Base-by-base conservation (phyloP, 2,888 invertebrate species). In the Leptinotarsa juncta region DNA sequence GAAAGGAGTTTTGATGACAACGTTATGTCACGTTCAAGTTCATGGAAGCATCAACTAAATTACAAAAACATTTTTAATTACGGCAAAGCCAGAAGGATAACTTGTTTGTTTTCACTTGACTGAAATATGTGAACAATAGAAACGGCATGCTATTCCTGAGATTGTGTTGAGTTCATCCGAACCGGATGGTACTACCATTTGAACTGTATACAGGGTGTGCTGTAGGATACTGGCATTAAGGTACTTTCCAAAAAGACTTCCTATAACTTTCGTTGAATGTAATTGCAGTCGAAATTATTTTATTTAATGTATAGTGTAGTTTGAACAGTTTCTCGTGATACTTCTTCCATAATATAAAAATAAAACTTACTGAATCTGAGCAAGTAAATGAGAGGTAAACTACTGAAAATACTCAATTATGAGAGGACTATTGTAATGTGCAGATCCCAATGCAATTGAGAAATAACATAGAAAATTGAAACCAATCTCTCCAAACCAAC, bases 1-100 rank as follows among this genome's bases (percentile, higher is more conserved):
- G 62, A 62, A 62, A 26, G 62, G n/a, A 62, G 62, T 42, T 62
- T 62, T 62, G 62, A 62, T 62, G 62, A 62, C 62, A 62, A 32
- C 48, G 50, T 69, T 32, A 57, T 69, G 48, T 57, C 69, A 57
- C 48, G 69, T 57, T 57, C 57, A 57, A 69, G 69, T 69, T 69
- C 69, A 69, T 69, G 69, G 69, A 57, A 69, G 60, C 69, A 69
- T 69, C 57, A 69, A 57, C 57, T 57, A 69, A 69, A 69, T 69
- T 69, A 53, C 53, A 49, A 57, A 69, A 69, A 69, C 57, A 69
- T 69, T 69, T 55, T 69, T 69, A 69, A 62, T 62, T 62, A n/a
- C 42, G 62, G 14, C 62, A 42, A 62, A 62, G 62, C 18, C 62
- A 62, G 62, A 62, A 62, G 62, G 62, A 62, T 62, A 62, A 62